Base-by-base conservation (phyloP, 2,888 invertebrate species). In the Hemistola chrysoprasaria region DNA sequence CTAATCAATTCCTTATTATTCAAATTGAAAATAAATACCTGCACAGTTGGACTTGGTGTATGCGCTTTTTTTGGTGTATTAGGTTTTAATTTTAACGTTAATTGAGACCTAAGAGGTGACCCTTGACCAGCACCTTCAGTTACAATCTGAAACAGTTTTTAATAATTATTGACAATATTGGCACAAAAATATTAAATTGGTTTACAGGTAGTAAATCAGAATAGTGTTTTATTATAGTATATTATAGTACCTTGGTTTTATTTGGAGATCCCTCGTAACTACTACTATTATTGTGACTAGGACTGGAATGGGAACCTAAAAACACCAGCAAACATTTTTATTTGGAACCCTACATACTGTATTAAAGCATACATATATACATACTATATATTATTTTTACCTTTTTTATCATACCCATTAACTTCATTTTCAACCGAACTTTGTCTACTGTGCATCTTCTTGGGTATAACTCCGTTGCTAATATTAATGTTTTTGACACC, bases 31-130 rank as follows among this genome's bases (percentile, higher is more conserved):
- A n/a, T n/a, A n/a, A 16, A 16, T 69, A 89, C 90, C 82, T 90
- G 89, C 8, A 86, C 78, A 20, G 87, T 83, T 35, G 89, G 89
- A 65, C 86, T 89, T 11, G 86, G 85, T 8, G 80, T 77, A 22
- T 79, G 77, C 29, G 66, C 73, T 60, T 89, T 90, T 60, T 90
- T 90, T 11, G 91, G 90, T 57, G 90, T 87, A 55, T 91, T 90
- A 50, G 90, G 88, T 79, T 92, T 92, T 47, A 93, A 78, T 79
- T 93, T 93, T 57, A 94, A 81, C 36, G 92, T 93, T 58, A 94
- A 81, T 71, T 92, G 93, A 37, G 92, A 93, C 58, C 95, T 90
- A 37, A 94, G 82, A 2, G 95, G 95, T 7, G 94, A 94, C 16
- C 94, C 94, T 71, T 94, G 93, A 22, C 94, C 93, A 43, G 91